Percentiles rank a stretch among this genome's conserved stretches.
phyloP scores from a whole-genome alignment of 1,140 invertebrate species.

The Reticulitermes speratus region DNA sequence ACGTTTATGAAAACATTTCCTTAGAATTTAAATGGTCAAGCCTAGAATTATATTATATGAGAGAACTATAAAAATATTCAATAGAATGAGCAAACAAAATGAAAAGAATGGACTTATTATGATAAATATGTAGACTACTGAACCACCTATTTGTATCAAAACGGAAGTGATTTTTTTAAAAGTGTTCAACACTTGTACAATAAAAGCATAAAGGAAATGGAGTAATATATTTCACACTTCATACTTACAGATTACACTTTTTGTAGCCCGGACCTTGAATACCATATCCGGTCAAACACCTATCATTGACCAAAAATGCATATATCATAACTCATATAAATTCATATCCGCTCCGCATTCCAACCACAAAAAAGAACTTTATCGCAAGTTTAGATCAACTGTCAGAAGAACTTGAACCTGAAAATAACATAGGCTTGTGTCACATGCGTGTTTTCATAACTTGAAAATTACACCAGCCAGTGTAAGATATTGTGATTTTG shows the following conservation, averaged over 20 bases:
- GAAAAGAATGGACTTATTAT: not conserved
- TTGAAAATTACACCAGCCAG: no score
- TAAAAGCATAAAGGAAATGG: not conserved
- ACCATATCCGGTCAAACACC: not conserved
- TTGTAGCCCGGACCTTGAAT: conserved; percentile 14
- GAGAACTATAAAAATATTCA: not conserved
- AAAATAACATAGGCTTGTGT: no score
- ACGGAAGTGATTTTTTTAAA: not conserved
- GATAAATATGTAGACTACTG: not conserved
- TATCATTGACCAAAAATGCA: not conserved
- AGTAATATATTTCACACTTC: not conserved
- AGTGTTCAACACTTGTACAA: not conserved
- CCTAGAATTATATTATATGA: no score
- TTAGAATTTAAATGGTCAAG: no score
- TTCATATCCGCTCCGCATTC: no score
- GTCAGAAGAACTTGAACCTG: no score
- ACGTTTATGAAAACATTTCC: no score
- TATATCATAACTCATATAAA: not conserved
- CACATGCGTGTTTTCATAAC: no score
- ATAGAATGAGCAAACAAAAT: not conserved
- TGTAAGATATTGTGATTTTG: no score
- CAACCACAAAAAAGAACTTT: no score
- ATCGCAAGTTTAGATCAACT: no score
- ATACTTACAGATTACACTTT: not conserved
- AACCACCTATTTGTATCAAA: not conserved